Base-by-base conservation (phyloP, 2,888 invertebrate species). In the Pristionchus exspectatus region DNA sequence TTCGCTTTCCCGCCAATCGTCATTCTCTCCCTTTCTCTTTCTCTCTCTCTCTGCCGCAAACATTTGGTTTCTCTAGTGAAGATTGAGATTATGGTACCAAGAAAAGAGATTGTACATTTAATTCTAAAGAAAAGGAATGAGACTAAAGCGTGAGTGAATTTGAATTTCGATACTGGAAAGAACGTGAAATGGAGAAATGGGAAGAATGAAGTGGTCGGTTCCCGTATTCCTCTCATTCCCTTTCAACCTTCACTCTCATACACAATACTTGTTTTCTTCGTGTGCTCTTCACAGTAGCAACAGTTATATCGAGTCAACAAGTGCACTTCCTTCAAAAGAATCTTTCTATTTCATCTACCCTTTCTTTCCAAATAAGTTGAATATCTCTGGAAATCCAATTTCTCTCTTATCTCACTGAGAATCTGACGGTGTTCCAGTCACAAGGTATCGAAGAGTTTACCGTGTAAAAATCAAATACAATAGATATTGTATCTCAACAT, bases 1-100 rank as follows among this genome's bases (percentile, higher is more conserved):
- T 77, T 77, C 77, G 38, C 27, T 72, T 72, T 33, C 72, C 72
- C 72, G 72, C 72, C 72, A 72, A 72, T 72, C 69, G 9, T 30
- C 14, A 38, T 38, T 38, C 63, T 63, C 3, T 21, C 59, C 4
- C 59, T 24, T 59, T 10, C 9, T 9, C 44, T 44, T 9, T 44
- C 9, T 21, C 44, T 21, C 0, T 18, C 5, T 77, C 74, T 24
- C 21, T 44, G n/a, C 2, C 77, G 18, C 77, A 74, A 74, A 77
- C 44, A 44, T 44, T 24, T 72, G 30, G 2, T n/a, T 24, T 69
- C 69, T 69, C 33, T 72, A 27, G 66, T 18, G 72, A 72, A 72
- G 4, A 33, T 30, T 59, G 59, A 21, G 59, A 59, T 59, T 59
- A 59, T 18, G 24, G 59, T 5, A 59, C 59, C 3, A 18, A 24